Percentiles rank a stretch among this genome's conserved stretches.
phyloP scores from a whole-genome alignment of 92 coral and sea anemone species.

The Epizoanthus stellaris region DNA sequence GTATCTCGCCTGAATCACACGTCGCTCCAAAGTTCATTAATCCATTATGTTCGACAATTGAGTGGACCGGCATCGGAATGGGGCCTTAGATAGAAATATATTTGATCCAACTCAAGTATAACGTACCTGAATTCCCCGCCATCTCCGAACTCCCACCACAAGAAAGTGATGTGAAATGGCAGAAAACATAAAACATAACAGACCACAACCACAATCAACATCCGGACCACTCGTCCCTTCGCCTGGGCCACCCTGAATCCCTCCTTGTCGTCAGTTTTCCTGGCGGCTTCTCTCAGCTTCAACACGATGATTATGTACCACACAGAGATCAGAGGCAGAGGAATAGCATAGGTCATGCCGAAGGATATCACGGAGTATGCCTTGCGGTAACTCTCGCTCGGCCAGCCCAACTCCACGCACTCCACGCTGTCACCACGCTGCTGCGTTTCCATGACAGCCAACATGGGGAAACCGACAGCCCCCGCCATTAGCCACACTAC shows the following conservation, averaged over 20 bases:
- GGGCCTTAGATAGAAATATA: neutral
- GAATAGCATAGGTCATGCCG: conserved; percentile 86
- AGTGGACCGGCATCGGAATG: too few relatives aligned
- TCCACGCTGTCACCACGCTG: neutral
- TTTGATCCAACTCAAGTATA: neutral
- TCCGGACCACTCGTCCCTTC: conserved; percentile 91
- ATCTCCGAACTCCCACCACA: conserved; percentile 89
- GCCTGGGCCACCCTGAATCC: conserved; percentile 88
- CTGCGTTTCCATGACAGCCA: conserved; percentile 67
- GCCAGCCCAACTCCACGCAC: conserved; percentile 84
- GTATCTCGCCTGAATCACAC: too few relatives aligned
- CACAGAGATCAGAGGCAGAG: conserved; percentile 81
- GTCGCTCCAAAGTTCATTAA: too few relatives aligned
- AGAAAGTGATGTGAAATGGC: conserved; percentile 69
- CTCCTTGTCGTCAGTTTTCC: conserved; percentile 78
- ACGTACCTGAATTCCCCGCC: conserved; percentile 72
- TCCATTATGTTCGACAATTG: too few relatives aligned
- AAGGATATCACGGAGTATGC: conserved; percentile 79
- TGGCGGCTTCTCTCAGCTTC: conserved; percentile 80
- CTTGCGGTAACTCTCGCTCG: conserved; percentile 60
- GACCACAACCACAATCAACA: conserved; percentile 86
- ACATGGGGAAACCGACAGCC: conserved; percentile 75
- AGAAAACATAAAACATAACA: conserved; percentile 85
- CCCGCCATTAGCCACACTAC: conserved; percentile 82
- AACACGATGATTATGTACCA: conserved; percentile 79